Percentiles rank a stretch among this genome's conserved stretches.
These are phyloP conservation scores for Palythoa grandis DNA, from an alignment of 92 coral and sea anemone genomes.

Conservation along the genomic window DNA sequence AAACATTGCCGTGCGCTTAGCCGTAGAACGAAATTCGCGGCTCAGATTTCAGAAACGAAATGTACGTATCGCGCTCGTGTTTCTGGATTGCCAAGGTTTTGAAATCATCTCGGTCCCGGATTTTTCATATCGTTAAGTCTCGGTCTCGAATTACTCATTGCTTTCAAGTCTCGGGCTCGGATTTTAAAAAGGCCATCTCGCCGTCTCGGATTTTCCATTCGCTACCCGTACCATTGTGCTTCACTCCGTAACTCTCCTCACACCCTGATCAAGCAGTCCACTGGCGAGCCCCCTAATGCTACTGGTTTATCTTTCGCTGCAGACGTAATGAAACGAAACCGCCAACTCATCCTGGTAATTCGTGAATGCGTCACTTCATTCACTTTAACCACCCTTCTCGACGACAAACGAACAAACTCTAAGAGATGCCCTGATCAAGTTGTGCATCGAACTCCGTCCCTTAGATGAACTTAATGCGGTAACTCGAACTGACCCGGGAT, in stretches of 20 bases:
- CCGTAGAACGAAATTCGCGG: too few relatives aligned
- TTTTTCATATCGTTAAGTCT: too few relatives aligned
- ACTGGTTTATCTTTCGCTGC: conserved; percentile 63
- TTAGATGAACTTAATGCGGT: background rate
- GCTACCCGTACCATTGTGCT: conserved; percentile 10
- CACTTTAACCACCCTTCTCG: too few relatives aligned
- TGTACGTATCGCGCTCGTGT: too few relatives aligned
- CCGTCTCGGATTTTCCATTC: too few relatives aligned
- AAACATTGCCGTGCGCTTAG: too few relatives aligned
- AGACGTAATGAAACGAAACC: conserved; percentile 51
- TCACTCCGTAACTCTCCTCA: background rate
- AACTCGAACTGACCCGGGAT: background rate
- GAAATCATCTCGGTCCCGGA: too few relatives aligned
- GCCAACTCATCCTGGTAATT: conserved; percentile 61
- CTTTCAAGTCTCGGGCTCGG: too few relatives aligned
- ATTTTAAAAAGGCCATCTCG: too few relatives aligned
- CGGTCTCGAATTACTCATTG: too few relatives aligned
- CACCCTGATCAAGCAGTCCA: conserved; percentile 41
- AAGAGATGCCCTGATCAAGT: conserved; percentile 52
- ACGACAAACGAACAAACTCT: conserved; percentile 49
- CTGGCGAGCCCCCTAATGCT: conserved; percentile 52
- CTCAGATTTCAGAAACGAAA: too few relatives aligned
- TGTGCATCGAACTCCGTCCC: conserved; percentile 66
- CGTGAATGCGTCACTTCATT: conserved; percentile 56
- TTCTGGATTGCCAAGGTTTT: too few relatives aligned